Evolutionary conservation across 2,888 invertebrate genomes (phyloP), one percentile per base, ranked within the genome.

Genomic region (Onchidella celtica): DNA sequence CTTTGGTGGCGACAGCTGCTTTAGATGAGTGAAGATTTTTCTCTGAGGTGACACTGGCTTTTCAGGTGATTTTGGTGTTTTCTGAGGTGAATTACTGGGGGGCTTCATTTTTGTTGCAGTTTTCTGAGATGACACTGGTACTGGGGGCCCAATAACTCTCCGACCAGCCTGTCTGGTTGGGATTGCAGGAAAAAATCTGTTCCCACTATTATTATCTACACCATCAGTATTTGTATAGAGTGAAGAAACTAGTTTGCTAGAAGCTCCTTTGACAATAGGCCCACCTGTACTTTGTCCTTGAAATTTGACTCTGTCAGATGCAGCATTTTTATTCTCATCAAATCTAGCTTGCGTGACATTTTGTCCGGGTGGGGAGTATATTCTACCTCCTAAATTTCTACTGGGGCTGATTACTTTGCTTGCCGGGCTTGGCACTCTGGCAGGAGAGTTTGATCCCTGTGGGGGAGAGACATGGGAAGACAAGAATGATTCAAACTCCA

Each of bases 401-500:
- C n/a, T n/a, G 40, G 69, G 69, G 4, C 47, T 36, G 61, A 17
- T 74, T 2, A 57, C 21, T 47, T 75, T 77, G 0, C 40, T 78
- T 11, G 40, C 63, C 11, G 72, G 55, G 24, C 69, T 69, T 21
- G 57, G 3, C n/a, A 24, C 36, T 68, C 68, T 81, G 14, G 4
- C 3, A 27, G 68, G 68, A 17, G 69, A 59, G 24, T 78, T 78
- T 21, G 57, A 36, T 68, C 55, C 66, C 27, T 57, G 73, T 14
- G 79, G 72, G 29, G 61, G 78, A 9, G 72, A 65, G 32, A 24
- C 34, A 47, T 81, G 81, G 32, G 69, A 40, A 14, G 69, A 40
- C 47, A 73, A 36, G 57, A 81, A 81, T 4, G 81, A 61, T 47
- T 81, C 75, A 75, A 81, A 81, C 11, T 81, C 34, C 24, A 24